Conservation (phyloP, 2,113 vertebrate genomes). For the Tragulus kanchil region DNA sequence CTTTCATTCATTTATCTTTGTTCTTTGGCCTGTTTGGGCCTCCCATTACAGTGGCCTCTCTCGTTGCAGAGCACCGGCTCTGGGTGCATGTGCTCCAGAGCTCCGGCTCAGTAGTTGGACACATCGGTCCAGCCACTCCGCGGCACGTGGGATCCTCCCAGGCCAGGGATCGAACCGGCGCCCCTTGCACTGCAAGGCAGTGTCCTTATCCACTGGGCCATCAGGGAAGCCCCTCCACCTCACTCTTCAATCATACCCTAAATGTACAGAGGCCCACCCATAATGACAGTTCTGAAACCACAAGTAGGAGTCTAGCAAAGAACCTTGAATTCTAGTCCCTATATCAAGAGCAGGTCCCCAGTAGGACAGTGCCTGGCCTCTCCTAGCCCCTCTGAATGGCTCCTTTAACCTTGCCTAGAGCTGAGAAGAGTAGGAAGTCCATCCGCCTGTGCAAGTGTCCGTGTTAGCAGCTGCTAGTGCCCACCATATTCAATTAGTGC, state of each 20-base stretch:
- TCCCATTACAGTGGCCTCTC: too few species aligned
- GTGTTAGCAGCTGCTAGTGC: not conserved
- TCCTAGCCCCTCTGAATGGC: not conserved
- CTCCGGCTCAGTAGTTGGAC: too few species aligned
- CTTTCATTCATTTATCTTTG: too few species aligned
- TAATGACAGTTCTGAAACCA: not conserved
- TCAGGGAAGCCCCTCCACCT: not conserved
- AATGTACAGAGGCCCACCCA: not conserved
- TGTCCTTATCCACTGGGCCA: too few species aligned
- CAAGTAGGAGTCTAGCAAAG: not conserved
- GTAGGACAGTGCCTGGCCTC: accelerated
- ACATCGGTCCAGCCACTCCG: too few species aligned
- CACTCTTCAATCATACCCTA: not conserved
- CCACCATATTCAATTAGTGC: not conserved
- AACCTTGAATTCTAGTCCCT: not conserved
- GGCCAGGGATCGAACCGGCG: too few species aligned
- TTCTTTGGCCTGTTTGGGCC: too few species aligned
- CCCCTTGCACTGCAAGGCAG: too few species aligned
- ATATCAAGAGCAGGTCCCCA: not conserved
- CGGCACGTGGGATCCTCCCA: too few species aligned
- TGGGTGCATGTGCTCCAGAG: too few species aligned
- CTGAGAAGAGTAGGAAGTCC: not conserved
- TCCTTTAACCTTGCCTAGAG: not conserved
- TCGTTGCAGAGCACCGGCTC: too few species aligned
- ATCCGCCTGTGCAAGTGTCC: accelerated